A percentile compares a stretch with the other conserved stretches of the same genome.
phyloP scores from a whole-genome alignment of 2,113 vertebrate genomes.

The Eulemur macaco region DNA sequence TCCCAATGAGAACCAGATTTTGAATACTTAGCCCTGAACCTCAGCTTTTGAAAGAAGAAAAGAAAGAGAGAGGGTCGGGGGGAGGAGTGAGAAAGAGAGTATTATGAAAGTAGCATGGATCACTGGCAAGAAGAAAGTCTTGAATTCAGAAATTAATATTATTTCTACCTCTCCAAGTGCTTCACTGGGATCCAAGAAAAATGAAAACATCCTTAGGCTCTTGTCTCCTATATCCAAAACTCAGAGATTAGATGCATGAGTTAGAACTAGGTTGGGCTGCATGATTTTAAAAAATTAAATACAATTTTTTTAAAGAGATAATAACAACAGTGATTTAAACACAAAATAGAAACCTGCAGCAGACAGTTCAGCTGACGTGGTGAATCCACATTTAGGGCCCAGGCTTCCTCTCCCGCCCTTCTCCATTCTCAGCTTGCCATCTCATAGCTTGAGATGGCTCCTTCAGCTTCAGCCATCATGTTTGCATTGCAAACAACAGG shows the following conservation, averaged over 20 bases:
- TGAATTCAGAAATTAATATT: background rate
- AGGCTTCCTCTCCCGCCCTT: background rate
- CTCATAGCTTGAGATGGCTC: background rate
- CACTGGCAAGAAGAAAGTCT: background rate
- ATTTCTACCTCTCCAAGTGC: background rate
- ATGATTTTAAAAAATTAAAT: background rate
- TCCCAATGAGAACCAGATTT: constrained; percentile 40
- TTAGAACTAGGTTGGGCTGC: background rate
- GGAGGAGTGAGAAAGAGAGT: background rate
- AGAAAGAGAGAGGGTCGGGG: background rate
- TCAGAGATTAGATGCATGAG: background rate
- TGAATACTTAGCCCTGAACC: background rate
- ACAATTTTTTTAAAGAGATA: no score
- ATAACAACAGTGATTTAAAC: background rate
- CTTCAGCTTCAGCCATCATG: background rate
- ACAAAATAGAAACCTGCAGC: background rate
- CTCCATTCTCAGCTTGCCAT: background rate
- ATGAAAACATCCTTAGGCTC: background rate
- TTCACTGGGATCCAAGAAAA: background rate
- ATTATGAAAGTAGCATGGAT: background rate
- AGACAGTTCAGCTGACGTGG: background rate
- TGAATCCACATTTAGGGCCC: background rate
- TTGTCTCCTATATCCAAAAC: background rate
- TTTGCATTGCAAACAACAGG: background rate
- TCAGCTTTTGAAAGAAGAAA: background rate